Base-by-base conservation (phyloP, 2,888 invertebrate genomes). In the Drosophila ochracea region DNA sequence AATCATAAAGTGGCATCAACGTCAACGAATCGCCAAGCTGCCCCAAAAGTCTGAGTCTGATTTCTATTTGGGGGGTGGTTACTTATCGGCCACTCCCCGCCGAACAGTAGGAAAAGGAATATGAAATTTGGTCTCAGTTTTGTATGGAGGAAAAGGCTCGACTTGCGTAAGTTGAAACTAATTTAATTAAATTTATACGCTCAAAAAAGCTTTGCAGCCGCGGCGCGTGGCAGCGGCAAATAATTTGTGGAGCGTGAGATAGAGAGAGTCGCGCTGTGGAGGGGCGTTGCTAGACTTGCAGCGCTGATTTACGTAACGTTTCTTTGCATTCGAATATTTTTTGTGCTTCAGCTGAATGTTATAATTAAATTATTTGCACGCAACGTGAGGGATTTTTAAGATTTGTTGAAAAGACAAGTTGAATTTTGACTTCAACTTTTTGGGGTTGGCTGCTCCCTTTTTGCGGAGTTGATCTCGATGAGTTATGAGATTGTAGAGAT, bases 101-200 rank as follows among this genome's bases (percentile, higher is more conserved):
- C 47, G 43, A 57, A 53, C 61, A 59, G 61, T 37, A 10, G 58
- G 53, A 49, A 50, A 59, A 39, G 54, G 66, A 76, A 76, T 69
- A 69, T 62, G 53, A 65, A 76, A 64, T 54, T 65, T 31, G 7
- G 7, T 57, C 39, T 30, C 25, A n/a, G 19, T 54, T 67, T 60
- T 47, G 57, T 62, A 19, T 16, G n/a, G n/a, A 21, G 50, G 28
- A 21, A 49, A 21, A 41, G 43, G 30, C 59, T 64, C 59, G 61
- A 74, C 74, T 54, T 59, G 54, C n/a, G 55, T 67, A 66, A 73
- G 67, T 67, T 60, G 69, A 78, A 79, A 75, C 75, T 70, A 70
- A 89, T 84, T 86, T 79, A 81, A 81, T 83, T 78, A 81, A 73
- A 82, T 75, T 76, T 80, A 75, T 77, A 61, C 76, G 82, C 81